phyloP scores from a whole-genome alignment of 2,113 vertebrate species.

The Salvelinus fontinalis region DNA sequence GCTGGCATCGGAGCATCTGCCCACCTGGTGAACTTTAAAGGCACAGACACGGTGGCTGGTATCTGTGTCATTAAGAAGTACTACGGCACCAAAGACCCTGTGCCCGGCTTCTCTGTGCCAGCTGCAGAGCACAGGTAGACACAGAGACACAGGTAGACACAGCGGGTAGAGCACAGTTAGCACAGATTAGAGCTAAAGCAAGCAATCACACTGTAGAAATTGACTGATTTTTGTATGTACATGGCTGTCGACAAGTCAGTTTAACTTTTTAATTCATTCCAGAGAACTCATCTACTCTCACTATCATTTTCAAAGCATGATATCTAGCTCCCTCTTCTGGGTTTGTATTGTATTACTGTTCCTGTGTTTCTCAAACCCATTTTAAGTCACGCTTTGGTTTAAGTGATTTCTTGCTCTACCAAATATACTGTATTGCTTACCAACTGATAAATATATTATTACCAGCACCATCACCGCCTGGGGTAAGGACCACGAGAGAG shows the following conservation, averaged over 20 bases:
- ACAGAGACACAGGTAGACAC: background rate
- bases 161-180: background rate
- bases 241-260: background rate
- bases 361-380: background rate
- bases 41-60: constrained; percentile 97
- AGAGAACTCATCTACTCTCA: background rate
- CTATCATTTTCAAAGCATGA: background rate
- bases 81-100: constrained; percentile 96
- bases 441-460: constrained; percentile 34
- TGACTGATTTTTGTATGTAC: no score
- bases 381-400: background rate
- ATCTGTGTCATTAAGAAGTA: constrained; percentile 96
- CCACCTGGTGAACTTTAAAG: constrained; percentile 98
- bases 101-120: constrained; percentile 94
- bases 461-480: constrained; percentile 96
- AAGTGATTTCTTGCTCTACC: background rate
- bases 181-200: background rate
- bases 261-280: background rate
- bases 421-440: background rate
- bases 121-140: constrained; percentile 96
- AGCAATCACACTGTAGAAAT: no score
- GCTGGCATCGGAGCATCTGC: constrained; percentile 97
- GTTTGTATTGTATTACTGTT: background rate
- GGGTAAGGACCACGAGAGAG: constrained; percentile 98
- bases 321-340: constrained; percentile 38